These are phyloP conservation scores for Sterna hirundo DNA, from an alignment of 2,113 vertebrate genomes.

Conservation along the genomic window DNA sequence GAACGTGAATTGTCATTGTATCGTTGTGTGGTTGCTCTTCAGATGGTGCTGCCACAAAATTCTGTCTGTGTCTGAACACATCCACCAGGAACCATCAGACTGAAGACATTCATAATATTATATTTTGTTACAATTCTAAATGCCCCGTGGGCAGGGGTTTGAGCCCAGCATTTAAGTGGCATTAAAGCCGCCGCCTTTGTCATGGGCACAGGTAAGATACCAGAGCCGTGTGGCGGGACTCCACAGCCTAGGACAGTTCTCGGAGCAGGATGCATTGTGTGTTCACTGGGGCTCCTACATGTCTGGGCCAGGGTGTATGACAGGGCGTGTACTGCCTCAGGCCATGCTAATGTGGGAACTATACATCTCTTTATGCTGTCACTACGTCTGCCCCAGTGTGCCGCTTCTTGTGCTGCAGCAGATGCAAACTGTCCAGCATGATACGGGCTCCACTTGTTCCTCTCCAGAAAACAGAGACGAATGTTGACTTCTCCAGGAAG, in stretches of 20 bases:
- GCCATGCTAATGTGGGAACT: neutral
- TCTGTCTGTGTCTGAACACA: neutral
- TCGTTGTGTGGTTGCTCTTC: neutral
- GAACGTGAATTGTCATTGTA: neutral
- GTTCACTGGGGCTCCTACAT: neutral
- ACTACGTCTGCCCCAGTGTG: neutral
- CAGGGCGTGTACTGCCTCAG: neutral
- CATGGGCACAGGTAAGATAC: neutral
- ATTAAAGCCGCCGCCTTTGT: neutral
- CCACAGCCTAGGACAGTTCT: neutral
- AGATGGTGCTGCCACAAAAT: neutral
- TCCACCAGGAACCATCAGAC: neutral
- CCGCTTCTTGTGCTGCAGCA: fast-evolving
- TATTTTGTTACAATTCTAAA: neutral
- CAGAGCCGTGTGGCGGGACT: neutral
- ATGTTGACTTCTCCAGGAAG: neutral
- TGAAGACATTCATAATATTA: neutral
- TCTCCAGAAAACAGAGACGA: neutral
- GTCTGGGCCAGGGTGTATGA: neutral
- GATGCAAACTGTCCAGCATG: fast-evolving
- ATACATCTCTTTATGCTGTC: neutral
- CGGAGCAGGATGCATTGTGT: neutral
- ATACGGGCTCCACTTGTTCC: neutral
- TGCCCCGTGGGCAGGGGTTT: neutral
- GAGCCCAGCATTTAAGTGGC: neutral